Evolutionary conservation across 2,888 invertebrate genomes (phyloP).

Genomic region (Punctoribates punctum): DNA sequence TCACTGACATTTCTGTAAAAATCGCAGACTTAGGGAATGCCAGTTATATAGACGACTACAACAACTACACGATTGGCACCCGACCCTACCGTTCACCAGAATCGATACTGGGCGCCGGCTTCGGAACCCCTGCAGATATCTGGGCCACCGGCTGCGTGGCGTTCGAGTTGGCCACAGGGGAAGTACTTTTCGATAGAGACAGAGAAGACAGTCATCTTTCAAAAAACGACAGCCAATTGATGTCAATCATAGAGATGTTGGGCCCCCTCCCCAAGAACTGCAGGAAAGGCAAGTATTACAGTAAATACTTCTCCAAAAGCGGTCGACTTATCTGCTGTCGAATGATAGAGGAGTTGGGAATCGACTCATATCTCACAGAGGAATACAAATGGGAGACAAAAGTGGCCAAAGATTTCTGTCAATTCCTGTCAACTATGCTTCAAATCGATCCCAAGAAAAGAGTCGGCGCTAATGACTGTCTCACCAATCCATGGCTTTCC

Average conservation of each 20-base stretch:
- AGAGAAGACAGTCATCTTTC: slow-evolving; percentile 81
- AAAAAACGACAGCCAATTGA: slow-evolving; percentile 98
- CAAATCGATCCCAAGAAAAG: slow-evolving; percentile 88
- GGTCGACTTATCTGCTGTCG: slow-evolving; percentile 88
- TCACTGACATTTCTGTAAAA: slow-evolving; percentile 77
- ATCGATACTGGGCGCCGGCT: slow-evolving; percentile 91
- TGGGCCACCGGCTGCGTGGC: slow-evolving; percentile 99
- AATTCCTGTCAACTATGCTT: slow-evolving; percentile 94
- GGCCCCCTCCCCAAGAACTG: slow-evolving; percentile 85
- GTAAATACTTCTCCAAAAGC: slow-evolving; percentile 50
- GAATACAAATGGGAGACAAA: slow-evolving; percentile 92
- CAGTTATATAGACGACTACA: slow-evolving; percentile 92
- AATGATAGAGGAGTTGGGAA: slow-evolving; percentile 90
- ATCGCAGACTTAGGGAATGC: slow-evolving; percentile 98
- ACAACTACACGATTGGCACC: slow-evolving; percentile 98
- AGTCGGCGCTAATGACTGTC: slow-evolving; percentile 88
- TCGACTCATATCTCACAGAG: slow-evolving; percentile 88
- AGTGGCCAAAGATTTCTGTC: slow-evolving; percentile 85
- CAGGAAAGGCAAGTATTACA: slow-evolving; percentile 56
- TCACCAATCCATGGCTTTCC: slow-evolving; percentile 72
- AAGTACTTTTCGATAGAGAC: slow-evolving; percentile 82
- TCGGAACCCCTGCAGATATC: slow-evolving; percentile 95
- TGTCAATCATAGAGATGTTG: slow-evolving; percentile 95
- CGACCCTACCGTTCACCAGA: slow-evolving; percentile 95
- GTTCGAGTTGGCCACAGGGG: slow-evolving; percentile 98